Percentiles rank a stretch among this genome's conserved stretches.
These are phyloP conservation scores for Dipodomys merriami DNA, from an alignment of 2,113 vertebrate genomes.

Conservation along the genomic window DNA sequence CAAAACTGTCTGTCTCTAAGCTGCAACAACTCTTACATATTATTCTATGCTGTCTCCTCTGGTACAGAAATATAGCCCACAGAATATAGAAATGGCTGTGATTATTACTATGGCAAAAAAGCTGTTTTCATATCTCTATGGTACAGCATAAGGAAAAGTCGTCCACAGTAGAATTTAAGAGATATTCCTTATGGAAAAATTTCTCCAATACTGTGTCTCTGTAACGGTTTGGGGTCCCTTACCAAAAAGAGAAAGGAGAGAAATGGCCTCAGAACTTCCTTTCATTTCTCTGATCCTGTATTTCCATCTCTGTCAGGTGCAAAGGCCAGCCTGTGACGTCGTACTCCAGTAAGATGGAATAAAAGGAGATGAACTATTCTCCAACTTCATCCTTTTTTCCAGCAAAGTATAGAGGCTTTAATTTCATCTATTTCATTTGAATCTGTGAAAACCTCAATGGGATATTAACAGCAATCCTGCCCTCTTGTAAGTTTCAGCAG, in stretches of 20 bases:
- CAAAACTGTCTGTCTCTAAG: constrained; percentile 59
- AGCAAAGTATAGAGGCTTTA: constrained; percentile 20
- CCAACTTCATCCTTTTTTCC: not conserved
- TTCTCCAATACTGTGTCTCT: constrained; percentile 49
- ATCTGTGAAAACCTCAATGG: constrained; percentile 33
- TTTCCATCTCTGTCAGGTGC: not conserved
- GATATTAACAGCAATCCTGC: not conserved
- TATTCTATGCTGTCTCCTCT: not conserved
- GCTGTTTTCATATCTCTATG: constrained; percentile 9
- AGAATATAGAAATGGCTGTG: not conserved
- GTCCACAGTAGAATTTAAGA: not conserved
- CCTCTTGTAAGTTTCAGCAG: not conserved
- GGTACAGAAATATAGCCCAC: not conserved
- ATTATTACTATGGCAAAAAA: constrained; percentile 7
- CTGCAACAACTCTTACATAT: constrained; percentile 40
- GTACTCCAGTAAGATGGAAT: not conserved
- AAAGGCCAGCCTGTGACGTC: not conserved
- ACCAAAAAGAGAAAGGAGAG: not conserved
- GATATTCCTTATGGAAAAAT: constrained; percentile 14
- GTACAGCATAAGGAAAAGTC: not conserved
- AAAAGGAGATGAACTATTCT: not conserved
- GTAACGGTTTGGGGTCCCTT: not conserved
- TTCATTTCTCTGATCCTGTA: constrained; percentile 3
- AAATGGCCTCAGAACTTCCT: not conserved
- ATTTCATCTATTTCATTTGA: constrained; percentile 43